phyloP scores from a whole-genome alignment of 2,797 vertebrate genomes.

The Onychomys leucogaster region DNA sequence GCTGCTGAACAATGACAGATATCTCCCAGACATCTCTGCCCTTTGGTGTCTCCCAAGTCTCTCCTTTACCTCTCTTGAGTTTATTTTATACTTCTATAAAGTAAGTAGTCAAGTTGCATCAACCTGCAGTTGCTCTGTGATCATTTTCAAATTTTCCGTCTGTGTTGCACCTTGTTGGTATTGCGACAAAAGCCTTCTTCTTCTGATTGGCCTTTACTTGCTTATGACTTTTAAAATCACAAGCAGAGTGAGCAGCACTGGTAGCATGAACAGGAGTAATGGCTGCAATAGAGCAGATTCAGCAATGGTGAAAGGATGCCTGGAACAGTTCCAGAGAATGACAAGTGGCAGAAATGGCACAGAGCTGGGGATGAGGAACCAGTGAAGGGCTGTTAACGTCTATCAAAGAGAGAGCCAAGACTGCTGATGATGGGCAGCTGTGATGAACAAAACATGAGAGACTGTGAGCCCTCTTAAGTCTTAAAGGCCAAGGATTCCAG shows the following conservation, averaged over 20 bases:
- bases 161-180: background rate
- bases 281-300: background rate
- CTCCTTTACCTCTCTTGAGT: background rate
- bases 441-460: background rate
- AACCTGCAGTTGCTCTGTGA: background rate
- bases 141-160: background rate
- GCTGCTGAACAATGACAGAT: background rate
- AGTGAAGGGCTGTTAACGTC: background rate
- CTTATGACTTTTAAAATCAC: background rate
- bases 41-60: background rate
- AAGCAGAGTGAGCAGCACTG: background rate
- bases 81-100: slow-evolving; percentile 48
- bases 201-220: background rate
- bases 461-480: background rate
- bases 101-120: background rate
- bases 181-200: background rate
- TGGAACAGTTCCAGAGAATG: background rate
- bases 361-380: background rate
- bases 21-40: background rate
- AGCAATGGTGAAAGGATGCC: background rate
- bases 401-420: background rate
- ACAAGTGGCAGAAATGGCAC: background rate
- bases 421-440: background rate
- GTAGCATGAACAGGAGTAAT: background rate
- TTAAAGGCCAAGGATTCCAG: background rate